Evolutionary conservation across 2,113 vertebrate genomes (phyloP).

Genomic region (Arothron firmamentum): DNA sequence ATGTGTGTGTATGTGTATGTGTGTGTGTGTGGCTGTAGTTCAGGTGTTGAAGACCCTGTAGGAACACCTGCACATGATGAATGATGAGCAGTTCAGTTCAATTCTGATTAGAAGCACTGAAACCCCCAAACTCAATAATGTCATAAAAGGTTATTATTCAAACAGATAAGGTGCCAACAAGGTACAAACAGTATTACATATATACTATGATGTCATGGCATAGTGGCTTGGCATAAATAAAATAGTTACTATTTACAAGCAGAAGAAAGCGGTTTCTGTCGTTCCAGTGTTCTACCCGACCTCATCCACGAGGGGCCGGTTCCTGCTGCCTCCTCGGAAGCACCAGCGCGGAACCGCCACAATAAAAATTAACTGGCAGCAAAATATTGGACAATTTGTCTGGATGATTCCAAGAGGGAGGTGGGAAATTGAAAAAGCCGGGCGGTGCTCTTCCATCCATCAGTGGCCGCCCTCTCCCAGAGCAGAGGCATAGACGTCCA

Average conservation of each 20-base stretch:
- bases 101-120: not conserved
- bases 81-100: constrained; percentile 1
- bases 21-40: not conserved
- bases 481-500: constrained; percentile 45
- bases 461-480: constrained; percentile 21
- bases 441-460: constrained; percentile 29
- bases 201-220: constrained; percentile 35
- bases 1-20: too few species aligned
- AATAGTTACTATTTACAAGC: constrained; percentile 45
- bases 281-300: not conserved
- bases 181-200: constrained; percentile 35
- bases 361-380: constrained; percentile 34
- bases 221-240: constrained; percentile 26
- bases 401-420: constrained; percentile 33
- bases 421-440: constrained; percentile 30
- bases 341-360: not conserved
- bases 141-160: constrained; percentile 46
- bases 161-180: constrained; percentile 21
- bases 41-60: not conserved
- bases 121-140: constrained; percentile 16
- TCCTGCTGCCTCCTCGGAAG: not conserved
- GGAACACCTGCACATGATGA: constrained; percentile 1
- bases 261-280: not conserved
- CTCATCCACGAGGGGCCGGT: constrained; percentile 1
- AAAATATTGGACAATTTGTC: constrained; percentile 34